Evolutionary conservation across 2,113 vertebrate species (phyloP).

Genomic region (Garra rufa): DNA sequence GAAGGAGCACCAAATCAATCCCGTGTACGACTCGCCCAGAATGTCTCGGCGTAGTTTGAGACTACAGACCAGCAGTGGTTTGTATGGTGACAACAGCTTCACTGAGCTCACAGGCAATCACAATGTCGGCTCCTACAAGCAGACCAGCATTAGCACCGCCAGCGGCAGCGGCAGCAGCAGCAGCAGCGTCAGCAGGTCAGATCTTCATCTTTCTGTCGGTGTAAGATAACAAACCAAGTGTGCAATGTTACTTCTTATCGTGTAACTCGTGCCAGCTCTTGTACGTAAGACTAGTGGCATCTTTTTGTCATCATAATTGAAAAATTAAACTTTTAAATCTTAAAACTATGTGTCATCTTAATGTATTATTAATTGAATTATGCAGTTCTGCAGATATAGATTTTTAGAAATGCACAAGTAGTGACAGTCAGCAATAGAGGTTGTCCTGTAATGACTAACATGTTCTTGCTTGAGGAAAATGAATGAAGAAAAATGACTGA

Average conservation of each 20-base stretch:
- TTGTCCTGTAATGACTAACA: not conserved
- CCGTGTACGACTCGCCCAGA: slow-evolving; percentile 93
- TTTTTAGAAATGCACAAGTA: not conserved
- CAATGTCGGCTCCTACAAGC: slow-evolving; percentile 50
- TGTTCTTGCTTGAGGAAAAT: not conserved
- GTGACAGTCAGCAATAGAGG: not conserved
- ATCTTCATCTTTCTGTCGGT: slow-evolving; percentile 10
- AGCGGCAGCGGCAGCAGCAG: slow-evolving; percentile 45
- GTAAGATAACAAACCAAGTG: not conserved
- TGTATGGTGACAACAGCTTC: slow-evolving; percentile 66
- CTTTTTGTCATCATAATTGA: not conserved
- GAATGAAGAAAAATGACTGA: not conserved
- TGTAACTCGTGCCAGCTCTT: not conserved
- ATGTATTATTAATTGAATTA: too few species aligned
- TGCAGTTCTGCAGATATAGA: too few species aligned
- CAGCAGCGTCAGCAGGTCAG: slow-evolving; percentile 66
- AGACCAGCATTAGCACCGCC: slow-evolving; percentile 55
- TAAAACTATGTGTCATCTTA: not conserved
- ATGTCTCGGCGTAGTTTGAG: slow-evolving; percentile 94
- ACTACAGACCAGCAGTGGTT: slow-evolving; percentile 68
- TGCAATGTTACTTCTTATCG: not conserved
- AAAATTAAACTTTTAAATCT: not conserved
- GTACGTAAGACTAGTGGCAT: not conserved
- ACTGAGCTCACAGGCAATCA: slow-evolving; percentile 65
- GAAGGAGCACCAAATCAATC: slow-evolving; percentile 86